phyloP scores from a whole-genome alignment of 37 sponge, comb jelly and placozoan species.

The Ianthella basta region DNA sequence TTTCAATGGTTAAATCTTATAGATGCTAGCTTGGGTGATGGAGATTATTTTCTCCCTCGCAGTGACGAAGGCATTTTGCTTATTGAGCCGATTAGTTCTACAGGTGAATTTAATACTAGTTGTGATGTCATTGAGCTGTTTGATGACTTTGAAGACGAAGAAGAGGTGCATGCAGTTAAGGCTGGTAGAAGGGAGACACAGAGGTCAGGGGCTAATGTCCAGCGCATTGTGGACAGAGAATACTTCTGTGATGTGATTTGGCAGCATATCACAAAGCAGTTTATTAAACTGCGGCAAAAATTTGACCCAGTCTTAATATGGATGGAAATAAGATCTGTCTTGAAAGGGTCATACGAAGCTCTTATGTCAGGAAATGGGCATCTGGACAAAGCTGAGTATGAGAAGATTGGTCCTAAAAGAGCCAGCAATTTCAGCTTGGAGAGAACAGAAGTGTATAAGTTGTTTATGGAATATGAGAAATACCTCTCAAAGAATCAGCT shows the following conservation, averaged over 20 bases:
- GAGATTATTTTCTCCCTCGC: slow-evolving; percentile 59
- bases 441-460: slow-evolving; percentile 53
- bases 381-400: slow-evolving; percentile 61
- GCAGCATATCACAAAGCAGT: slow-evolving; percentile 40
- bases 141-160: slow-evolving; percentile 47
- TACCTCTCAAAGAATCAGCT: slow-evolving; percentile 30
- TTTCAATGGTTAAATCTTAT: slow-evolving; percentile 69
- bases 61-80: slow-evolving; percentile 40
- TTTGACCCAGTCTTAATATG: slow-evolving; percentile 78
- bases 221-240: slow-evolving; percentile 41
- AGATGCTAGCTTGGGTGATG: slow-evolving; percentile 65
- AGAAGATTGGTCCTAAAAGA: slow-evolving; percentile 55
- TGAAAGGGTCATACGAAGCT: slow-evolving; percentile 80
- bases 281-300: neutral
- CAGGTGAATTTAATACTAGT: slow-evolving; percentile 48
- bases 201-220: neutral
- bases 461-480: slow-evolving; percentile 57
- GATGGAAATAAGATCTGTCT: slow-evolving; percentile 87
- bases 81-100: slow-evolving; percentile 49
- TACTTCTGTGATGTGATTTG: slow-evolving; percentile 73
- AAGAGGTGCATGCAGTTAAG: slow-evolving; percentile 16
- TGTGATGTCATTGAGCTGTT: slow-evolving; percentile 40
- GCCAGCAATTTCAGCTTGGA: slow-evolving; percentile 70
- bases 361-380: slow-evolving; percentile 47
- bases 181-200: slow-evolving; percentile 1